These are phyloP conservation scores for Mobula birostris DNA, from an alignment of 2,113 vertebrate species.

Conservation along the genomic window DNA sequence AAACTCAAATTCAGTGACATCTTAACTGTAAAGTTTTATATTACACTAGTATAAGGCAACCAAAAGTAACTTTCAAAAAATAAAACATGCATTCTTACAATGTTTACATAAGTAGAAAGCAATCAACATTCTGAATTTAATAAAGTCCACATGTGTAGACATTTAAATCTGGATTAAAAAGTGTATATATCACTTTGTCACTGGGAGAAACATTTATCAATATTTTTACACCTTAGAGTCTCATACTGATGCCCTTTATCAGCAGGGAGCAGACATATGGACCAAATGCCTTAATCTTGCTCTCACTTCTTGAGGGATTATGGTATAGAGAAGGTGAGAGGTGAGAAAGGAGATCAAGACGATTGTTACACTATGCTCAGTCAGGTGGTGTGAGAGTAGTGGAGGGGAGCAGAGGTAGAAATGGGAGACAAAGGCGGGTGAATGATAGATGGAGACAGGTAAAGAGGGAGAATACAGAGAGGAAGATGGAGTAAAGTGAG, in stretches of 20 bases:
- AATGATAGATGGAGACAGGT: too few species aligned
- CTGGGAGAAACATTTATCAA: not conserved
- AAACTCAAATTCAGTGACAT: constrained; percentile 14
- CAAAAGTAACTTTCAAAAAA: constrained; percentile 53
- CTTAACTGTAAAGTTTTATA: constrained; percentile 16
- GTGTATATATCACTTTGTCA: constrained; percentile 60
- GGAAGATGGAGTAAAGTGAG: too few species aligned
- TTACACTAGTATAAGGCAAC: constrained; percentile 50
- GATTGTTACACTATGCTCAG: too few species aligned
- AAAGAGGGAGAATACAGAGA: too few species aligned
- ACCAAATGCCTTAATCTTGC: too few species aligned
- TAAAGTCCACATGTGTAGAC: constrained; percentile 49
- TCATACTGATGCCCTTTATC: constrained; percentile 61
- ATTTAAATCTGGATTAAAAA: constrained; percentile 53
- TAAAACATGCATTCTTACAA: constrained; percentile 65
- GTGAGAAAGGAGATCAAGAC: too few species aligned
- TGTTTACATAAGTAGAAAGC: constrained; percentile 71
- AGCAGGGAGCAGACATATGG: constrained; percentile 54
- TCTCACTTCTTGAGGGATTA: too few species aligned
- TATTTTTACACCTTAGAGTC: constrained; percentile 64
- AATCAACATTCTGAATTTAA: constrained; percentile 73
- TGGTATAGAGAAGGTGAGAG: too few species aligned
- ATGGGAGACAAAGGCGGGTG: too few species aligned
- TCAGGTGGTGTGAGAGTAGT: too few species aligned
- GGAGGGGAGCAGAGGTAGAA: too few species aligned